Conservation (phyloP, 2,888 invertebrate species). For the Copidosoma aretas region DNA sequence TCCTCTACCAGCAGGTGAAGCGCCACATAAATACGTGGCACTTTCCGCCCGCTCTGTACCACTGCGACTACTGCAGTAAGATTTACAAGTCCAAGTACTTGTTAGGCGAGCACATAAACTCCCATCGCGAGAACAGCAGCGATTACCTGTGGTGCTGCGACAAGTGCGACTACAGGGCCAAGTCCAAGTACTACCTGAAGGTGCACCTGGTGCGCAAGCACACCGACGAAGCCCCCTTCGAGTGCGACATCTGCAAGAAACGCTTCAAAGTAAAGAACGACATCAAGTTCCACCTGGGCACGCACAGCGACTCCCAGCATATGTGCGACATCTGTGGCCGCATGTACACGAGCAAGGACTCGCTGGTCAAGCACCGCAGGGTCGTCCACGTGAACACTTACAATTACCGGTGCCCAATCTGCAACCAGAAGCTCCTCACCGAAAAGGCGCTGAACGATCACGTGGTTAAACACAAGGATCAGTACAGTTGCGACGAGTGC, state of each 20-base stretch:
- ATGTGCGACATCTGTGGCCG: conserved; percentile 56
- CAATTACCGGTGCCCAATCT: conserved; percentile 50
- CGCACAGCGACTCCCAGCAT: conserved; percentile 47
- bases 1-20: conserved; percentile 30
- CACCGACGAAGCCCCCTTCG: conserved; percentile 50
- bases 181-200: conserved; percentile 50
- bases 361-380: conserved; percentile 51
- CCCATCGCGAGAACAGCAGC: conserved; percentile 44
- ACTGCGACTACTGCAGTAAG: conserved; percentile 21
- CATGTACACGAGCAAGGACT: conserved; percentile 53
- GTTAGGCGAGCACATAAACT: conserved; percentile 25
- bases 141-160: conserved; percentile 48
- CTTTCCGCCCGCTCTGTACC: conserved; percentile 3
- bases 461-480: conserved; percentile 45
- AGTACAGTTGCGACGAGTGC: conserved; percentile 52
- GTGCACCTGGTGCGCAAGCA: conserved; percentile 50
- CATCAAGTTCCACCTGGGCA: conserved; percentile 53
- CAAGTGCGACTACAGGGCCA: conserved; percentile 51
- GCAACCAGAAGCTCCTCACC: conserved; percentile 52
- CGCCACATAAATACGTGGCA: conserved; percentile 32
- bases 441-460: conserved; percentile 46
- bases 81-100: conserved; percentile 29
- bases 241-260: conserved; percentile 52
- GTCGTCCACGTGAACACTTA: conserved; percentile 53
- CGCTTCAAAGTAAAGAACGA: conserved; percentile 55